Evolutionary conservation across 2,888 invertebrate species (phyloP).

Genomic region (Nomada ferruginata): DNA sequence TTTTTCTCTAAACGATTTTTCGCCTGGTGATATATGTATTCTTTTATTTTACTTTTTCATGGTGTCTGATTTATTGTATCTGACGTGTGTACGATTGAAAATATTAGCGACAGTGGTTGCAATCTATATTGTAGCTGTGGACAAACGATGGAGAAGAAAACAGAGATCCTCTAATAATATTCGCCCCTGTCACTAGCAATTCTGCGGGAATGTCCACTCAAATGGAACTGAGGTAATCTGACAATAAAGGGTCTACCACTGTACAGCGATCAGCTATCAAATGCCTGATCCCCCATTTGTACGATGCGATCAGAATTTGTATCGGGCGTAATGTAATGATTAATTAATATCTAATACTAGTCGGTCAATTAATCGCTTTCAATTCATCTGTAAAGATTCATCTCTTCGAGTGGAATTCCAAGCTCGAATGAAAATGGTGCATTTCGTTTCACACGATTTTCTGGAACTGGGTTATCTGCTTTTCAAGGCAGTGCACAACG

Average conservation of each 20-base stretch:
- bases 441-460: slow-evolving; percentile 38
- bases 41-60: background rate
- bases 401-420: slow-evolving; percentile 13
- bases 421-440: background rate
- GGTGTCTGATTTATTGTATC: no score
- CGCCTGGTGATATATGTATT: background rate
- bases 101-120: background rate
- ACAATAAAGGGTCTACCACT: slow-evolving; percentile 50
- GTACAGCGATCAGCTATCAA: slow-evolving; percentile 19
- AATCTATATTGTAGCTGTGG: no score
- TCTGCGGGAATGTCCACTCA: slow-evolving; percentile 39
- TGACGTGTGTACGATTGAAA: no score
- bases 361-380: slow-evolving; percentile 4
- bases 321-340: background rate
- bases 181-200: slow-evolving; percentile 54
- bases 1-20: background rate
- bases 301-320: background rate
- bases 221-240: slow-evolving; percentile 55
- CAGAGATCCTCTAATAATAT: slow-evolving; percentile 45
- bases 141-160: slow-evolving; percentile 37
- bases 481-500: slow-evolving; percentile 48
- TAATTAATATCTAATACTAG: no score
- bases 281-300: slow-evolving; percentile 9
- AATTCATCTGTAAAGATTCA: slow-evolving; percentile 6
- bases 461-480: slow-evolving; percentile 53